Conservation (phyloP, 1,140 invertebrate genomes). For the Papilio helenus region DNA sequence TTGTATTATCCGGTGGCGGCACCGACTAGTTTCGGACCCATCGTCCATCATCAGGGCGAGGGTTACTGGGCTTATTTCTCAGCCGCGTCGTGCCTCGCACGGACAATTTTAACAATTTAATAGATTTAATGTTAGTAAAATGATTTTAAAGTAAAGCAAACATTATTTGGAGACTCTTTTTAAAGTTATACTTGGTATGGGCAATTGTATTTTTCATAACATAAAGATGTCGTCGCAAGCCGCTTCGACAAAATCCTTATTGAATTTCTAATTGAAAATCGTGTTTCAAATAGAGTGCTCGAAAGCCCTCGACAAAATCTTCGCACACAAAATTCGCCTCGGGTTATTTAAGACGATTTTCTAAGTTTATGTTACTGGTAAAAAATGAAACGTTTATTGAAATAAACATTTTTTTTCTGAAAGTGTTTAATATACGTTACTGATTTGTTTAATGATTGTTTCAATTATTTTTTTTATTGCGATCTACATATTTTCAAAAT, state of each 20-base stretch:
- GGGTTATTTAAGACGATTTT: constrained; percentile 16
- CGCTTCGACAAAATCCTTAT: constrained; percentile 1
- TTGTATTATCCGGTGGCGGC: too few relatives aligned
- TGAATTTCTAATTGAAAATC: constrained; percentile 26
- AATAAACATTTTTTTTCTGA: neutral
- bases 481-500: too few relatives aligned
- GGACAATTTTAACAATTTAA: too few relatives aligned
- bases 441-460: too few relatives aligned
- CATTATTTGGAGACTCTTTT: neutral
- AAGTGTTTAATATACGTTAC: neutral
- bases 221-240: neutral
- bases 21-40: too few relatives aligned
- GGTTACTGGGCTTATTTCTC: too few relatives aligned
- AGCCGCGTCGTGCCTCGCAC: too few relatives aligned
- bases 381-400: neutral
- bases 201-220: neutral
- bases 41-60: too few relatives aligned
- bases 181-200: neutral
- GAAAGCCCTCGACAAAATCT: constrained; percentile 5
- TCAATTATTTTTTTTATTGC: too few relatives aligned
- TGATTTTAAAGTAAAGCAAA: neutral
- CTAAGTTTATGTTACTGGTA: neutral
- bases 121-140: too few relatives aligned
- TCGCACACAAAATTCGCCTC: constrained; percentile 10
- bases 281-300: constrained; percentile 23